Base-by-base conservation (phyloP, 2,797 vertebrate genomes). In the Fundulus diaphanus region DNA sequence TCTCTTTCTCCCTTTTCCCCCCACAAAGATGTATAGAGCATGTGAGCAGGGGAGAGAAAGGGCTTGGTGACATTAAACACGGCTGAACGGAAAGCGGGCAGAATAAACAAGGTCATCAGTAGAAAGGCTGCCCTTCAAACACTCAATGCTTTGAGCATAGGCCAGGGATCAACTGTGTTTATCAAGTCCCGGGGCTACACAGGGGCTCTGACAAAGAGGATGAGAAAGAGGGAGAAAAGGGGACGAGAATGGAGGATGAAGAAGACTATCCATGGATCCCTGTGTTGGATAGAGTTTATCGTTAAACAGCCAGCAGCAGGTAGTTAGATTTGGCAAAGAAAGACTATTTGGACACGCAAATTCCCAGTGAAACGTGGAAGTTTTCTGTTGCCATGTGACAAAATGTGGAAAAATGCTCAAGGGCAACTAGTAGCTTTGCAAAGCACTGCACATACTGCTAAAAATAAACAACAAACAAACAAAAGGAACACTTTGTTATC, bases 101-200 rank as follows among this genome's bases (percentile, higher is more conserved):
- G 91, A 92, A 92, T 93, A 93, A 95, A 95, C 92, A 94, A 77
- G 82, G 85, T 76, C 74, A 82, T 61, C 81, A 88, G 83, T 86
- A 90, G 85, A 91, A 91, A 89, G 88, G 84, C 83, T 82, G 84
- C 80, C 85, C 87, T 90, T 92, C 88, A 91, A 90, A 93, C 90
- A 92, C 82, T 87, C 89, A 90, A 82, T 89, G 85, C 92, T 93
- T 85, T 81, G 91, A 27, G 83, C 87, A 90, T 89, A 92, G 92
- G 89, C 91, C 89, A 90, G 84, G 93, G 92, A 95, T 95, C 94
- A 94, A 87, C 83, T 80, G 72, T 95, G 93, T 95, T 95, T 95
- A 92, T 91, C 88, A 83, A 88, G 91, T 86, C 80, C 87, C 56
- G 76, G 74, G 85, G 83, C 89, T 80, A 89, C 63, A 80, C 79